phyloP scores from a whole-genome alignment of 2,797 vertebrate species.

The Sebastolobus alascanus region DNA sequence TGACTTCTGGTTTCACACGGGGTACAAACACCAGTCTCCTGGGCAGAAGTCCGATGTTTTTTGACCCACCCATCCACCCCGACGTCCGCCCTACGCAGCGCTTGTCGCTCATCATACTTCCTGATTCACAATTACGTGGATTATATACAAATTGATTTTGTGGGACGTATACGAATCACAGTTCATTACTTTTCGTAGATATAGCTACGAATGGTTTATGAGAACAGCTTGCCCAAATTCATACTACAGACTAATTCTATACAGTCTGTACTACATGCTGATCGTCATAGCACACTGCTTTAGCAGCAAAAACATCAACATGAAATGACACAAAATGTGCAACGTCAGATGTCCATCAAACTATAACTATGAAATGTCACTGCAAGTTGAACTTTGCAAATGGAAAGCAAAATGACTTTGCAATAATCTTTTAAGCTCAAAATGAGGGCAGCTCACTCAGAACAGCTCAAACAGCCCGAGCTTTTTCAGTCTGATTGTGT shows the following conservation, averaged over 20 bases:
- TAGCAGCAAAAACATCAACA: neutral
- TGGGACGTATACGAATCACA: too few species aligned
- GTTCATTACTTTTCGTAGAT: too few species aligned
- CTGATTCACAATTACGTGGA: too few species aligned
- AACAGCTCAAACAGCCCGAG: constrained; percentile 4
- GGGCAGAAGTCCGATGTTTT: too few species aligned
- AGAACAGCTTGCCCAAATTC: neutral
- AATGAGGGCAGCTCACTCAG: constrained; percentile 10
- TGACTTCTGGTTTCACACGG: too few species aligned
- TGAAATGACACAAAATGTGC: neutral
- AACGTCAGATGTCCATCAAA: neutral
- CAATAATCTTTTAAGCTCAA: constrained; percentile 1
- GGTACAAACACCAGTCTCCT: too few species aligned
- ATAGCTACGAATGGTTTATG: too few species aligned
- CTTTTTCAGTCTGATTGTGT: constrained; percentile 10
- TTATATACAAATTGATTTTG: too few species aligned
- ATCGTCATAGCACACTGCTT: neutral
- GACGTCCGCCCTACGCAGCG: too few species aligned
- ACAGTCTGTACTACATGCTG: neutral
- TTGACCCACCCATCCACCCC: too few species aligned
- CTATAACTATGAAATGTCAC: neutral
- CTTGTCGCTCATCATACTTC: too few species aligned
- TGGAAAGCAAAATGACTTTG: neutral
- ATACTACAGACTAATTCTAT: neutral
- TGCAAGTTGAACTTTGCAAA: constrained; percentile 1